Conservation (phyloP, 92 coral and sea anemone genomes). For the Muricea muricata region DNA sequence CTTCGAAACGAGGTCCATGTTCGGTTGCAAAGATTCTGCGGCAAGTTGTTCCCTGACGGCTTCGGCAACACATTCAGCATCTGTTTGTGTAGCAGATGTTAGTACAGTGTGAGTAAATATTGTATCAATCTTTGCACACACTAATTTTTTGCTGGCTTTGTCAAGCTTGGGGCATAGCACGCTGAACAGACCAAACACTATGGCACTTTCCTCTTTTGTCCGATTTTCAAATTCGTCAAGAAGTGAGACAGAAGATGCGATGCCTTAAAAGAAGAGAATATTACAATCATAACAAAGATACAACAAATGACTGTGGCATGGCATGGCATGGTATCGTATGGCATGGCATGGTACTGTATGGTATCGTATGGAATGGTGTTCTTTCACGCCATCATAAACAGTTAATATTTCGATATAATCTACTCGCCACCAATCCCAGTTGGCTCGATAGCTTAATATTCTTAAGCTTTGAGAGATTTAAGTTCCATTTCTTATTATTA, state of each 20-base stretch:
- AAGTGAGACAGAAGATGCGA: slow-evolving; percentile 60
- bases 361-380: background rate
- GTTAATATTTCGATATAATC: too few relatives aligned
- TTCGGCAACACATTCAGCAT: slow-evolving; percentile 73
- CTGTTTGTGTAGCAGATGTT: slow-evolving; percentile 75
- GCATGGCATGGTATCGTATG: background rate
- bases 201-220: slow-evolving; percentile 85
- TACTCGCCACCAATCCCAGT: too few relatives aligned
- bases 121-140: slow-evolving; percentile 79
- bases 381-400: too few relatives aligned
- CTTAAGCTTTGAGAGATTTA: too few relatives aligned
- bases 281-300: background rate
- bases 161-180: slow-evolving; percentile 79
- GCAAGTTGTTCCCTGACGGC: slow-evolving; percentile 83
- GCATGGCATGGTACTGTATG: background rate
- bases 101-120: slow-evolving; percentile 90
- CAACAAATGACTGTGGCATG: background rate
- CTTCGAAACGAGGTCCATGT: slow-evolving; percentile 81
- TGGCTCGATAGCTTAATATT: too few relatives aligned
- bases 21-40: slow-evolving; percentile 82
- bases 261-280: background rate
- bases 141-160: slow-evolving; percentile 66
- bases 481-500: slow-evolving; percentile 2
- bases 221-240: slow-evolving; percentile 87
- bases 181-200: slow-evolving; percentile 81